Conservation (phyloP, 2,888 invertebrate species). For the Candidula unifasciata region DNA sequence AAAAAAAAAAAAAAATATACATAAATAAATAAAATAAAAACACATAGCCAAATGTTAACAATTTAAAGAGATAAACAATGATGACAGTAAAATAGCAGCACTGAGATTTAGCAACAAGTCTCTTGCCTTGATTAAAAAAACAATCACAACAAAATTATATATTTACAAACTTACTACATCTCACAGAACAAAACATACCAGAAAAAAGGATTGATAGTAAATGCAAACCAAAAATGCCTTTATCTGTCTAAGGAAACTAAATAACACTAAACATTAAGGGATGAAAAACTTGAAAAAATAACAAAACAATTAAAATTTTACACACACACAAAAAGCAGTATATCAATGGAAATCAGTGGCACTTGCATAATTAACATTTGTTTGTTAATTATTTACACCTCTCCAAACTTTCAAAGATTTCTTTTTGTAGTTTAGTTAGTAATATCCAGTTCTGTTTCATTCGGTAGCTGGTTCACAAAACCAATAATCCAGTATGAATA, state of each 20-base stretch:
- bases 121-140: neutral
- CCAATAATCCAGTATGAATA: neutral
- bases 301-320: neutral
- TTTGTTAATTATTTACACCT: neutral
- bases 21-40: neutral
- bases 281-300: neutral
- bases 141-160: neutral
- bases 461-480: no score
- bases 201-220: neutral
- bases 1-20: neutral
- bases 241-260: neutral
- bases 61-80: neutral
- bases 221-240: neutral
- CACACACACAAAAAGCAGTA: constrained; percentile 12
- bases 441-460: no score
- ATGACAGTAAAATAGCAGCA: constrained; percentile 4
- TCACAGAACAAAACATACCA: neutral
- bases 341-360: neutral
- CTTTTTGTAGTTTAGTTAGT: no score
- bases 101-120: neutral
- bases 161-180: neutral
- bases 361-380: neutral
- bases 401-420: neutral
- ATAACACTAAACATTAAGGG: neutral
- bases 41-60: neutral